phyloP scores from a whole-genome alignment of 2,888 invertebrate species.

The Nysson spinosus region DNA sequence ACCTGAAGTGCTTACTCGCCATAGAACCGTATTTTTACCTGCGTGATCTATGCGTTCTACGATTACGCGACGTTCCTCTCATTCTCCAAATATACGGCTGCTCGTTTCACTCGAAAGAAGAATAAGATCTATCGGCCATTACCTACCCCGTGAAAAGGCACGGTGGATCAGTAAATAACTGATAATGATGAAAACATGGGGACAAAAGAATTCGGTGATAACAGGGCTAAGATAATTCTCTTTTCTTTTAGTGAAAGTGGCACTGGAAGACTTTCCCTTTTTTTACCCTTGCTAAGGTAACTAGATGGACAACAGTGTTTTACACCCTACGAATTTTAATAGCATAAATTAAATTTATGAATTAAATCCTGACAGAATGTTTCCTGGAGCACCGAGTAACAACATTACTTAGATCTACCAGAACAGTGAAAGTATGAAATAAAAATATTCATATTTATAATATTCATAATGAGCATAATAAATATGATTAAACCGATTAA shows the following conservation, averaged over 20 bases:
- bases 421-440: too few relatives aligned
- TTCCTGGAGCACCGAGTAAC: not conserved
- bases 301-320: too few relatives aligned
- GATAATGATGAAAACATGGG: too few relatives aligned
- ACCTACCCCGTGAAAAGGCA: slow-evolving; percentile 26
- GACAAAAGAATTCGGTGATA: slow-evolving; percentile 20
- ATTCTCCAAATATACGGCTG: slow-evolving; percentile 36
- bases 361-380: not conserved
- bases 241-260: not conserved
- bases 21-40: slow-evolving; percentile 30
- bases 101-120: slow-evolving; percentile 31
- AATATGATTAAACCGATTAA: too few relatives aligned
- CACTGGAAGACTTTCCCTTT: not conserved
- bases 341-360: too few relatives aligned
- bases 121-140: slow-evolving; percentile 31
- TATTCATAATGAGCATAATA: too few relatives aligned
- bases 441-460: too few relatives aligned
- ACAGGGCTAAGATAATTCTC: not conserved
- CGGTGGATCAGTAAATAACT: slow-evolving; percentile 26
- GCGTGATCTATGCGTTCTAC: slow-evolving; percentile 44
- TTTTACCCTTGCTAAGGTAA: too few relatives aligned
- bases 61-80: slow-evolving; percentile 52
- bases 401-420: too few relatives aligned
- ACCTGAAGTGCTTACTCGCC: slow-evolving; percentile 30
- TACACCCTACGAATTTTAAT: too few relatives aligned